Evolutionary conservation across 2,113 vertebrate genomes (phyloP).

Genomic region (Oenanthe melanoleuca): DNA sequence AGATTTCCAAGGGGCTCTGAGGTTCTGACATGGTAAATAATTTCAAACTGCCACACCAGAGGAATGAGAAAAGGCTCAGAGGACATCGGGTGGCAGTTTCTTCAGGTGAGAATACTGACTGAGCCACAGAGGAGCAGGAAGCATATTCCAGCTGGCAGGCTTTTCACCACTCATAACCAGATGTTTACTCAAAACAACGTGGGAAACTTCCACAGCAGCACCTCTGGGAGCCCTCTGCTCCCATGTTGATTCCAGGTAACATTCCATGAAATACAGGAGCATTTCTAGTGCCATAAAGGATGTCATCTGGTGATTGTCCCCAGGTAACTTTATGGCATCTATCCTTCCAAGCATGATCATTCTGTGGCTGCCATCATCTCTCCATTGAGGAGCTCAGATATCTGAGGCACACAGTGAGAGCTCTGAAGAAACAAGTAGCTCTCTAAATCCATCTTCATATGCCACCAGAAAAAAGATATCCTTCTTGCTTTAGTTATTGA

Average conservation of each 20-base stretch:
- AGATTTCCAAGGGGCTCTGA: background rate
- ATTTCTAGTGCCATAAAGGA: background rate
- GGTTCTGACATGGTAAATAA: background rate
- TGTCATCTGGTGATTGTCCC: background rate
- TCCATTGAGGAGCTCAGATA: background rate
- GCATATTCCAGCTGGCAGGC: background rate
- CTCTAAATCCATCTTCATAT: background rate
- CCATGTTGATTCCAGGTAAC: background rate
- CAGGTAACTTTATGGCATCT: background rate
- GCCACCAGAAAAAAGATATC: background rate
- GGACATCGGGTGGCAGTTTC: background rate
- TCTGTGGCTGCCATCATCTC: background rate
- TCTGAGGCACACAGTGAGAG: background rate
- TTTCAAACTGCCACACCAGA: background rate
- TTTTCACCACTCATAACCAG: background rate
- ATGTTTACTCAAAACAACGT: background rate
- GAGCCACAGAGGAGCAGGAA: background rate
- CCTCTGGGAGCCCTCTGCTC: background rate
- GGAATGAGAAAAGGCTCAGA: background rate
- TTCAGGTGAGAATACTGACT: background rate
- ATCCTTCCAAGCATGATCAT: slow-evolving; percentile 1
- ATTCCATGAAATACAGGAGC: background rate
- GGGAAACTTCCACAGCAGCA: background rate
- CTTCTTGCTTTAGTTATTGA: background rate
- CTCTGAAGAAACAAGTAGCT: background rate